Base-by-base conservation (phyloP, 2,113 vertebrate species). In the Morone chrysops region DNA sequence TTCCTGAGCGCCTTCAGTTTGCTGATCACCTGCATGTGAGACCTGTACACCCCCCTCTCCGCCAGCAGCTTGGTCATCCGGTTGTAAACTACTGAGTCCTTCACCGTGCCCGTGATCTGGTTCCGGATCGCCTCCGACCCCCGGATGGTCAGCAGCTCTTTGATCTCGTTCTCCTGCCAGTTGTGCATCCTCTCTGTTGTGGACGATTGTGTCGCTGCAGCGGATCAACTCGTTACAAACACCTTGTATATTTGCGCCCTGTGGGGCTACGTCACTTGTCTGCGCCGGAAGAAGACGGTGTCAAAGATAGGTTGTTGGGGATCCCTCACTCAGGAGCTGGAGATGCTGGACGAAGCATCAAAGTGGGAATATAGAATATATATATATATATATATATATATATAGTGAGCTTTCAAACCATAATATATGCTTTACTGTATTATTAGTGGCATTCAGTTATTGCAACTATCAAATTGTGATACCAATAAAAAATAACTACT, bases 161-260 rank as follows among this genome's bases (percentile, higher is more conserved):
- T 78, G 11, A 92, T 90, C 47, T 89, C 88, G 47, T 87, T 83
- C 65, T 89, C 78, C 73, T 83, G 79, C 90, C 90, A 90, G 67
- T 91, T 88, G 69, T 80, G 77, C 80, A 91, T 87, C 47, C 18
- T 82, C 11, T 60, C n/a, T 43, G 1, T 16, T 9, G 47, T 1
- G 40, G 4, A 5, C 20, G 9, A 25, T 0, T 38, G 6, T 11
- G 43, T 36, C 1, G 40, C 31, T 6, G 16, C 70, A 51, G 31
- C 53, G 47, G 22, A 22, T 56, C 51, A 72, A 69, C 77, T 83
- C 71, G 48, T 16, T 70, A 75, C 16, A 76, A 84, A 81, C 45
- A 72, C 36, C 0, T 45, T 73, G 50, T 69, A 51, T 50, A 18
- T n/a, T 78, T 63, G 76, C 65, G 59, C 65, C 56, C 4, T 31